Evolutionary conservation across 2,888 invertebrate species (phyloP), one percentile per base, ranked within the genome.

Genomic region (Pristionchus maxplancki): DNA sequence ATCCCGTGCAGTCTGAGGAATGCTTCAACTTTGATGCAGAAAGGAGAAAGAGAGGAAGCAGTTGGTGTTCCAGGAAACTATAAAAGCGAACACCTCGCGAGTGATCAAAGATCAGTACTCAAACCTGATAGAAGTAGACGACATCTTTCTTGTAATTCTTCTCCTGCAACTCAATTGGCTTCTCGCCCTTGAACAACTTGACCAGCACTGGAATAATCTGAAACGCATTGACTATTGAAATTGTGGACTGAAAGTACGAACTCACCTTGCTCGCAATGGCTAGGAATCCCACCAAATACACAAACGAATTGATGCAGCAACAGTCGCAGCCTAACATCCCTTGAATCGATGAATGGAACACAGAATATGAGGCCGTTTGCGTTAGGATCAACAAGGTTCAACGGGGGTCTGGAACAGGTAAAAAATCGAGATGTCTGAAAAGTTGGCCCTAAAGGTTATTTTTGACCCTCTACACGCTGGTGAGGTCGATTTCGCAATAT

Each of bases 11-110:
- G 93, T 20, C 93, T 90, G 13, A 94, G 89, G 74, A 91, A 94
- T 1, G 94, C 94, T 89, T 94, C 94, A n/a, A 94, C 87, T 89
- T 94, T 94, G 82, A 94, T 87, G 87, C 93, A 94, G 84, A 90
- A 94, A 20, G 94, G 94, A 34, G 94, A 94, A 37, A 93, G 88
- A 88, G 93, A 94, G 40, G 94, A 94, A 9, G 87, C 81, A 53
- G 90, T 89, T 9, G 93, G 92, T 6, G 93, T 89, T 1, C 93
- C 89, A 31, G 92, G 92, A 88, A 94, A 94, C 83, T 94, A 34
- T 31, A 67, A n/a, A n/a, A n/a, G n/a, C 67, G 31, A 67, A 31
- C 9, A 31, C n/a, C 3, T 24, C 0, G 5, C 9, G 13, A 17
- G 24, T 15, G 24, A 34, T 58, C 58, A n/a, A n/a, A n/a, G 20